Conservation (phyloP, 2,113 vertebrate genomes). For the Ctenodactylus gundi region DNA sequence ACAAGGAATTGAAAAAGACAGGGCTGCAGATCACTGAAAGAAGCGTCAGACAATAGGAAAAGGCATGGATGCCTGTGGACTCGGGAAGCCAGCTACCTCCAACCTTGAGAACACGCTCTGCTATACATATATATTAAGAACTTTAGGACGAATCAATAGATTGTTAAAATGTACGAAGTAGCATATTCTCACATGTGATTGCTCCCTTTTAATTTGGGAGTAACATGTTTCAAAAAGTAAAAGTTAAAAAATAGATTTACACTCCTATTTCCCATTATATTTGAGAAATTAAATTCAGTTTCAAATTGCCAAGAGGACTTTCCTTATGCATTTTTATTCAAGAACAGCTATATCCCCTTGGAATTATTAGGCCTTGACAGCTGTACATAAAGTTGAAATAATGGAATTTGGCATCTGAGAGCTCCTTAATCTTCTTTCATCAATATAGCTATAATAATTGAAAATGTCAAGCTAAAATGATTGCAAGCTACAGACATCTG, state of each 20-base stretch:
- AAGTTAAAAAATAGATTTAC: conserved; percentile 65
- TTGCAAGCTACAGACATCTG: conserved; percentile 76
- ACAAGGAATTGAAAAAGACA: conserved; percentile 60
- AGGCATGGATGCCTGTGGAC: conserved; percentile 9
- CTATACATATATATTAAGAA: conserved; percentile 21
- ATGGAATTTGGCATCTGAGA: conserved; percentile 79
- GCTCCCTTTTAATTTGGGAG: background rate
- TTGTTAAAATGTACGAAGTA: conserved; percentile 29
- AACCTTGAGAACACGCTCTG: conserved; percentile 4
- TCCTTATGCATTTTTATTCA: conserved; percentile 65
- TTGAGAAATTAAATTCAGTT: conserved; percentile 70
- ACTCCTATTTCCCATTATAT: conserved; percentile 61
- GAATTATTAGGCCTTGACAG: conserved; percentile 81
- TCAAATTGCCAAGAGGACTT: conserved; percentile 69
- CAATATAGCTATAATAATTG: conserved; percentile 80
- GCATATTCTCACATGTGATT: background rate
- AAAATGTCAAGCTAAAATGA: conserved; percentile 82
- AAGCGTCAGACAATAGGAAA: conserved; percentile 59
- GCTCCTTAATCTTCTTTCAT: conserved; percentile 78
- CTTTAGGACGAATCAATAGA: conserved; percentile 23
- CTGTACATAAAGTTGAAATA: conserved; percentile 82
- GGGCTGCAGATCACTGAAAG: conserved; percentile 23
- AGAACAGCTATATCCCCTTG: conserved; percentile 54
- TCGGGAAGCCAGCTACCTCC: background rate
- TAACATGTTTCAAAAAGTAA: conserved; percentile 61